Evolutionary conservation across 2,113 vertebrate genomes (phyloP).

Genomic region (Cochlearius cochlearius): DNA sequence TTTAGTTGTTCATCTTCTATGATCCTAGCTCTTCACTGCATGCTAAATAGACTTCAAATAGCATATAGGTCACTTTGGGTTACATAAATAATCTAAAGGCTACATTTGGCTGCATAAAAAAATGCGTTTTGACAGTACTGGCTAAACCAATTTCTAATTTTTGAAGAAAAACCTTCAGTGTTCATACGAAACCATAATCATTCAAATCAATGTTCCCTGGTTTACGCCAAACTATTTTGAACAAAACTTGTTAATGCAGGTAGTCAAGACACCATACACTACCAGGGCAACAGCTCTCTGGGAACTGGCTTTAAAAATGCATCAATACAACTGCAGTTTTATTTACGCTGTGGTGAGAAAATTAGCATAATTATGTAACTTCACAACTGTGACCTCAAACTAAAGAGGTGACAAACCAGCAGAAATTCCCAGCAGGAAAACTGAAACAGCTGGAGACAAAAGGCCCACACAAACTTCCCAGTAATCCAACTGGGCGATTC

Average conservation of each 20-base stretch:
- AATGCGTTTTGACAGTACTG: not conserved
- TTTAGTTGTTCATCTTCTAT: not conserved
- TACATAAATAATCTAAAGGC: not conserved
- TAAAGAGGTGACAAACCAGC: constrained; percentile 24
- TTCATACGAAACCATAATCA: not conserved
- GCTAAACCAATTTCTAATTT: not conserved
- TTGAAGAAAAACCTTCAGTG: not conserved
- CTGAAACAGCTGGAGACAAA: constrained; percentile 39
- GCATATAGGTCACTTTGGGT: not conserved
- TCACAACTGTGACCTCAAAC: not conserved
- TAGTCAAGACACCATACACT: not conserved
- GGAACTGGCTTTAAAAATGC: not conserved
- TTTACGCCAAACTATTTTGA: not conserved
- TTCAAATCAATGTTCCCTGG: not conserved
- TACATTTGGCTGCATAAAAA: not conserved
- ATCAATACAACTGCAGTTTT: not conserved
- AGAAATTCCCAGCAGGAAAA: constrained; percentile 37
- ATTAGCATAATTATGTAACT: not conserved
- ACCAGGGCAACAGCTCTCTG: not conserved
- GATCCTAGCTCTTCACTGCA: not conserved
- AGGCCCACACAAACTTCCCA: not conserved
- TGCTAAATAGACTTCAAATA: not conserved
- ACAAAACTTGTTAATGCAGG: not conserved
- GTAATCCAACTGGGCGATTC: not conserved
- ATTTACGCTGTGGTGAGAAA: not conserved